Conservation (phyloP, 1,140 invertebrate species). For the Acromyrmex echinatior region DNA sequence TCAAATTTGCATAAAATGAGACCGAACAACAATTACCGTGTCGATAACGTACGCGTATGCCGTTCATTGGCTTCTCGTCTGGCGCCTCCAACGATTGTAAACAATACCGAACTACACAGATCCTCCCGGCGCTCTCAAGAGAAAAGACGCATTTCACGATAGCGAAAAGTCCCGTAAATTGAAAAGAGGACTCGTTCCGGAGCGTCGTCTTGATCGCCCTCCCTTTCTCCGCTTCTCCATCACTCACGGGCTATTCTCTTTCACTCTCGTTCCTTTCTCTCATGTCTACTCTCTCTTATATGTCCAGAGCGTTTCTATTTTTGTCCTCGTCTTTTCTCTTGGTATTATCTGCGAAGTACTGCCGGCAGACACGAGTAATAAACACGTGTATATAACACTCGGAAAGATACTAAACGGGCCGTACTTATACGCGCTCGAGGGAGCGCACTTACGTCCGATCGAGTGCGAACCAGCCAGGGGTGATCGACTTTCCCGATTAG, state of each 20-base stretch:
- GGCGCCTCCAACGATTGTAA: slow-evolving; percentile 42
- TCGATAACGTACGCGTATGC: slow-evolving; percentile 22
- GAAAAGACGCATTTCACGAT: slow-evolving; percentile 47
- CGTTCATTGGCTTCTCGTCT: slow-evolving; percentile 62
- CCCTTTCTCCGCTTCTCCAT: background rate
- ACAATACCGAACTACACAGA: slow-evolving; percentile 60
- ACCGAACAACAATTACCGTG: slow-evolving; percentile 47
- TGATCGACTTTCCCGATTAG: slow-evolving; percentile 55
- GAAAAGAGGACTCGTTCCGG: slow-evolving; percentile 60
- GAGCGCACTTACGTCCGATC: slow-evolving; percentile 46
- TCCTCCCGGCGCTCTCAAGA: slow-evolving; percentile 1
- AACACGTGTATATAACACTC: slow-evolving; percentile 68
- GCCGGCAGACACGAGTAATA: slow-evolving; percentile 55
- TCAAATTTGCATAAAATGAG: slow-evolving; percentile 40
- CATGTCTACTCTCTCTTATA: slow-evolving; percentile 2
- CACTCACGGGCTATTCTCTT: background rate
- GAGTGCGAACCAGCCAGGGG: slow-evolving; percentile 38
- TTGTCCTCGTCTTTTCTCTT: slow-evolving; percentile 57
- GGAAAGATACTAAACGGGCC: slow-evolving; percentile 62
- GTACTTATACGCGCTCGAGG: slow-evolving; percentile 32
- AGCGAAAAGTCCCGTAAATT: slow-evolving; percentile 57
- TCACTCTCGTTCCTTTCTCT: slow-evolving; percentile 5
- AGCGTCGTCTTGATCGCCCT: slow-evolving; percentile 20
- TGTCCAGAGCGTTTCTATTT: slow-evolving; percentile 46
- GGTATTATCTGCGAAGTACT: slow-evolving; percentile 52